Percentiles rank a stretch among this genome's conserved stretches.
Evolutionary conservation across 2,797 vertebrate genomes (phyloP).

Genomic region (Rhinella marina): DNA sequence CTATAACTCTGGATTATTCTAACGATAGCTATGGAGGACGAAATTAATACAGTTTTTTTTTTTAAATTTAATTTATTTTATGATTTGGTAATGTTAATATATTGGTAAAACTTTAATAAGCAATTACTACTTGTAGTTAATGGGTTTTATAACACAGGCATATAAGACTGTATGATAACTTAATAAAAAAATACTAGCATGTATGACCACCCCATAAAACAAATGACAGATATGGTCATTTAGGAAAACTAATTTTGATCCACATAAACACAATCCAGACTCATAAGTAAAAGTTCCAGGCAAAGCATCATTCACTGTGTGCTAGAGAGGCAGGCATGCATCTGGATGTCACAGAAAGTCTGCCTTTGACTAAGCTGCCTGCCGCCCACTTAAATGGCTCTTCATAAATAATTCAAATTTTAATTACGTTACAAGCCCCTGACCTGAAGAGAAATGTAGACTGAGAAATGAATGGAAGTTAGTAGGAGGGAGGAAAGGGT

Average conservation of each 20-base stretch:
- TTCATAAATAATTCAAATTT: conserved; percentile 89
- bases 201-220: background rate
- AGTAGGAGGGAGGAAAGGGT: conserved; percentile 56
- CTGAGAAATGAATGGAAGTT: conserved; percentile 60
- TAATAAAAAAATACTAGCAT: background rate
- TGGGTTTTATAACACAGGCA: background rate
- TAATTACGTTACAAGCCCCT: conserved; percentile 82
- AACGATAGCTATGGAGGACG: background rate
- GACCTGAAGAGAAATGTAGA: conserved; percentile 71
- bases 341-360: conserved; percentile 66
- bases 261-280: conserved; percentile 35
- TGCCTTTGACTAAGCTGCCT: conserved; percentile 75
- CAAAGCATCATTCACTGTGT: conserved; percentile 64
- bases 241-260: background rate
- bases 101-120: too few species aligned
- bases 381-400: conserved; percentile 75
- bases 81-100: background rate
- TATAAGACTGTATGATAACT: background rate
- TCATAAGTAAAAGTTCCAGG: conserved; percentile 61
- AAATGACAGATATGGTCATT: too few species aligned
- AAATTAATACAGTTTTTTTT: background rate
- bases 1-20: background rate
- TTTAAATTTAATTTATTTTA: background rate
- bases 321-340: conserved; percentile 66
- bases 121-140: background rate